Conservation (phyloP, 2,888 invertebrate species). For the Aproaerema taeniolella region DNA sequence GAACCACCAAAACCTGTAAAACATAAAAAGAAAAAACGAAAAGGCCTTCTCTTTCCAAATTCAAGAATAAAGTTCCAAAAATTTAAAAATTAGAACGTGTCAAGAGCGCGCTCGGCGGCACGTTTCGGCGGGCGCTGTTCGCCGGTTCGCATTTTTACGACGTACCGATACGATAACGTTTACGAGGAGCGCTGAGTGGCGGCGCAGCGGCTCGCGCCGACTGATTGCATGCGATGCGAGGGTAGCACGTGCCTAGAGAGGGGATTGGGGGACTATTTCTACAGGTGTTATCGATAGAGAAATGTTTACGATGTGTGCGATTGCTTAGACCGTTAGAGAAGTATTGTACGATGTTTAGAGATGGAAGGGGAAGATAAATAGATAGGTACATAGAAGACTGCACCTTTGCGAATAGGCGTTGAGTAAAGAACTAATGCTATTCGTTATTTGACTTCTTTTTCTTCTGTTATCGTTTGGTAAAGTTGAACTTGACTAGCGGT, state of each 20-base stretch:
- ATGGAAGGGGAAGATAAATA: too few relatives aligned
- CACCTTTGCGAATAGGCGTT: too few relatives aligned
- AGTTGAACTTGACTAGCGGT: too few relatives aligned
- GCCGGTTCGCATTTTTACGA: constrained; percentile 73
- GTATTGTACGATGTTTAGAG: too few relatives aligned
- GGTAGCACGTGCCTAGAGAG: constrained; percentile 28
- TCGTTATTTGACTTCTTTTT: too few relatives aligned
- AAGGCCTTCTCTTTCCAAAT: too few relatives aligned
- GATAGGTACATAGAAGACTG: too few relatives aligned
- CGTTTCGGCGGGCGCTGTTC: constrained; percentile 51
- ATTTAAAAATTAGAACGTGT: constrained; percentile 20
- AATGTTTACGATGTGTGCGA: too few relatives aligned
- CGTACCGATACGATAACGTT: constrained; percentile 72
- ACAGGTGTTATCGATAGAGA: constrained; percentile 8
- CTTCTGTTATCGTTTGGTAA: too few relatives aligned
- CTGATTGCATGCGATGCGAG: constrained; percentile 67
- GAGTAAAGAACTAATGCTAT: too few relatives aligned
- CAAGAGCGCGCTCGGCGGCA: constrained; percentile 32
- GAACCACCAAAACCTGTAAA: too few relatives aligned
- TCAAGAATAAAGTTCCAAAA: constrained; percentile 23
- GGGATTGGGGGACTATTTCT: constrained; percentile 4
- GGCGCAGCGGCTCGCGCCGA: constrained; percentile 67
- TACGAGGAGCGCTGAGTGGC: constrained; percentile 72
- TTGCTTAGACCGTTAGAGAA: background rate
- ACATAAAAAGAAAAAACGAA: too few relatives aligned